Evolutionary conservation across 2,113 vertebrate species (phyloP).

Genomic region (Callospermophilus lateralis): DNA sequence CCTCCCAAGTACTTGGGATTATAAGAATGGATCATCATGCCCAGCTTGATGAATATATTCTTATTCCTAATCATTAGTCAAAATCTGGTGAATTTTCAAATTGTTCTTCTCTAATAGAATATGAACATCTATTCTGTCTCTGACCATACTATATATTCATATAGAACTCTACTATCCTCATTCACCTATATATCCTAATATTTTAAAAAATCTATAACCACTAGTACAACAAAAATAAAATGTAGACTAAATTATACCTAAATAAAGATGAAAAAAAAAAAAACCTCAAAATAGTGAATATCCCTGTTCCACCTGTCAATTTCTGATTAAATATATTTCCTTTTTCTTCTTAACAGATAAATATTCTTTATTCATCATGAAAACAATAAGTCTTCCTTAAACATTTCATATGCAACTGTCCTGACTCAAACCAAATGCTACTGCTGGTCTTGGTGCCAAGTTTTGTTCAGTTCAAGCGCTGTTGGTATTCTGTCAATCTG

Average conservation of each 20-base stretch:
- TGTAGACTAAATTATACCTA: not conserved
- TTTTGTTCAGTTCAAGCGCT: not conserved
- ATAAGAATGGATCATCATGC: no score
- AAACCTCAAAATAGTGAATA: not conserved
- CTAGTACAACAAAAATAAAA: not conserved
- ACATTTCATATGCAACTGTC: not conserved
- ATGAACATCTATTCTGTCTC: not conserved
- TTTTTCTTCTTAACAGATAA: not conserved
- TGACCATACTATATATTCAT: not conserved
- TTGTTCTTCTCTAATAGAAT: not conserved
- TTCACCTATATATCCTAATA: not conserved
- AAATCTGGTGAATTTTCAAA: slow-evolving; percentile 24
- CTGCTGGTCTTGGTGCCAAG: not conserved
- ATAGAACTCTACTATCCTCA: not conserved
- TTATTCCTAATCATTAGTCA: not conserved
- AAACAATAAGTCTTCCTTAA: not conserved
- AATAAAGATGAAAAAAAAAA: not conserved
- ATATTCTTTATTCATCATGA: not conserved
- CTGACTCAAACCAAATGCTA: not conserved
- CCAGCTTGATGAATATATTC: not conserved
- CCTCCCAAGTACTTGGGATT: no score
- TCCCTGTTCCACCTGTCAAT: no score
- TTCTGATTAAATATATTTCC: no score
- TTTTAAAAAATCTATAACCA: not conserved
- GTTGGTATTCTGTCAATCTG: not conserved